phyloP scores from a whole-genome alignment of 2,113 vertebrate species.

The Hydrochoerus hydrochaeris region DNA sequence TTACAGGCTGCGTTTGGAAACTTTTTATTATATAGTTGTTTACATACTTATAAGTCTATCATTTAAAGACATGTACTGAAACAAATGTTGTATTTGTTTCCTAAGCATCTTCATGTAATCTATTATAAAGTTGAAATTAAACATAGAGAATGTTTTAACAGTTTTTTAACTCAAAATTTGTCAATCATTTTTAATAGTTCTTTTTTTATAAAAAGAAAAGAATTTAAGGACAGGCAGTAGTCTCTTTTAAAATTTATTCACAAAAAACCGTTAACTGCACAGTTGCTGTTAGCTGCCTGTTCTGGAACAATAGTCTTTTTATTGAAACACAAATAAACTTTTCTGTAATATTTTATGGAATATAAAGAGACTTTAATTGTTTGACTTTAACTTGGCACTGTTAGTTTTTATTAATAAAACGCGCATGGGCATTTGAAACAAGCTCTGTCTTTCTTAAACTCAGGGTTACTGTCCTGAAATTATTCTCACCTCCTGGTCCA shows the following conservation, averaged over 20 bases:
- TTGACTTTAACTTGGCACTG: slow-evolving; percentile 91
- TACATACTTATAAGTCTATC: slow-evolving; percentile 96
- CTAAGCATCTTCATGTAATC: slow-evolving; percentile 97
- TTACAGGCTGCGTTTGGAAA: slow-evolving; percentile 92
- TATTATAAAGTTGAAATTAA: slow-evolving; percentile 99
- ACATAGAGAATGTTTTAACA: slow-evolving; percentile 99
- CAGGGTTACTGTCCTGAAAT: slow-evolving; percentile 71
- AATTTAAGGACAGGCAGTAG: slow-evolving; percentile 88
- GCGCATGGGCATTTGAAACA: slow-evolving; percentile 91
- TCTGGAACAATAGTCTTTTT: slow-evolving; percentile 89
- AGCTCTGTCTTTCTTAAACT: slow-evolving; percentile 87
- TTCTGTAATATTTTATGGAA: slow-evolving; percentile 93
- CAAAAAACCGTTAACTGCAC: slow-evolving; percentile 87
- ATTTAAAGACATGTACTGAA: slow-evolving; percentile 96
- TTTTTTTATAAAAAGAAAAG: slow-evolving; percentile 88
- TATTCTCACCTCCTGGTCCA: not conserved
- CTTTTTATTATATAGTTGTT: slow-evolving; percentile 95
- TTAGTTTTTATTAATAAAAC: slow-evolving; percentile 93
- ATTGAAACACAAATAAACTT: slow-evolving; percentile 91
- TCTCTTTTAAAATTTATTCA: slow-evolving; percentile 88
- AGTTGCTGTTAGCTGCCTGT: slow-evolving; percentile 89
- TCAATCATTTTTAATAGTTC: slow-evolving; percentile 92
- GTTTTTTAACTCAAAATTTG: slow-evolving; percentile 92
- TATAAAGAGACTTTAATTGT: slow-evolving; percentile 92
- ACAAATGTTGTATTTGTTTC: slow-evolving; percentile 91